Evolutionary conservation across 2,113 vertebrate species (phyloP).

Genomic region (Casuarius casuarius): DNA sequence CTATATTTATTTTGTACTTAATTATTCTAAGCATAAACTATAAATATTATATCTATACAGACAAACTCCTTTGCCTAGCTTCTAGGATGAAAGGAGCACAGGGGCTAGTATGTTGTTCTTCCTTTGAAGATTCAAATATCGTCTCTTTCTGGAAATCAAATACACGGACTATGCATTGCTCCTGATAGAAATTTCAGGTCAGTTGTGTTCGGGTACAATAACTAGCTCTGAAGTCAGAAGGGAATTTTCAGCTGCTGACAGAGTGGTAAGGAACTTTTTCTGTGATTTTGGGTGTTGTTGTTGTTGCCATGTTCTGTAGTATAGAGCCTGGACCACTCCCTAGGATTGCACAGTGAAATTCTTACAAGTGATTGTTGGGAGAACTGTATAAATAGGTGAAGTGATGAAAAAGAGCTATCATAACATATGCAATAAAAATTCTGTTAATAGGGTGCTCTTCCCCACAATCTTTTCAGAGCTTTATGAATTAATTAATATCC

Average conservation of each 20-base stretch:
- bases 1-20: background rate
- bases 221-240: background rate
- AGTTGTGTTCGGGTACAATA: background rate
- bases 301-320: background rate
- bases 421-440: background rate
- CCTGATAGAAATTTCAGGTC: background rate
- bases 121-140: background rate
- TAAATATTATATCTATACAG: background rate
- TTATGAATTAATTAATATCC: background rate
- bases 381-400: background rate
- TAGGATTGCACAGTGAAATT: background rate
- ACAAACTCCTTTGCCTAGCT: background rate
- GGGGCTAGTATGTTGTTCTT: background rate
- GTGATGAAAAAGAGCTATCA: background rate
- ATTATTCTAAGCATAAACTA: background rate
- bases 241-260: background rate
- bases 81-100: background rate
- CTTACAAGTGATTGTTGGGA: background rate
- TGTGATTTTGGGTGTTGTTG: background rate
- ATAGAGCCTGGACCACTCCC: background rate
- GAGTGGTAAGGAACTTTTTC: background rate
- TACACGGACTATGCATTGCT: background rate
- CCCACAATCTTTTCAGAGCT: background rate
- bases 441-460: background rate
- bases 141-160: background rate